Base-by-base conservation (phyloP, 2,113 vertebrate species). In the Naja naja region DNA sequence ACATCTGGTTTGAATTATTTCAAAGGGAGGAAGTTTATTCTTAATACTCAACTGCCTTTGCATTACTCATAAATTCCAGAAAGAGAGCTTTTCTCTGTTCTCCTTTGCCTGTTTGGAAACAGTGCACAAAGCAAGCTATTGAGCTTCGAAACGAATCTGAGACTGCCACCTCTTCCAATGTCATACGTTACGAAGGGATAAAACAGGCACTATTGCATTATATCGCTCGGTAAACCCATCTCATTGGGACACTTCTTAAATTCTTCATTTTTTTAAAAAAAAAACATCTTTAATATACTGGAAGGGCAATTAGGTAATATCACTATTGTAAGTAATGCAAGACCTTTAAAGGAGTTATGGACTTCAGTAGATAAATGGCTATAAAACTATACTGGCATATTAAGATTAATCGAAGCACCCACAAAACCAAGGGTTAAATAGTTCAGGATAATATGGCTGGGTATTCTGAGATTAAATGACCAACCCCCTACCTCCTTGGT, bases 51-150 rank as follows among this genome's bases (percentile, higher is more conserved):
- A 64, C 25, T 69, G 85, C 86, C n/a, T 92, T 39, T 54, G 91
- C 30, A 87, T 87, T 92, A 87, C 56, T 60, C 85, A 53, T 23
- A 92, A 88, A 88, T 92, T 92, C 91, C 45, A 53, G 90, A 47
- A 91, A 91, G 43, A 58, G 14, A 20, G 54, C 10, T 91, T 58
- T 30, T 3, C 39, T 87, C 53, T 14, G 14, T 23, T 49, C 47
- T 23, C 53, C 86, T 87, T 25, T 23, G 55, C 27, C 85, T 49
- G 54, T 14, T 88, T 43, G 39, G 27, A 18, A 92, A 54, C n/a
- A 30, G 20, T 0, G 3, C 7, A 20, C n/a, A 43, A 53, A 43
- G 47, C 18, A 23, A 39, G 45, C 10, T 23, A 20, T 3, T 58
- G 25, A 7, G 45, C 23, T 43, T 92, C 23, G 16, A 2, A 87